phyloP scores from a whole-genome alignment of 92 coral and sea anemone species.

The Porites divaricata region DNA sequence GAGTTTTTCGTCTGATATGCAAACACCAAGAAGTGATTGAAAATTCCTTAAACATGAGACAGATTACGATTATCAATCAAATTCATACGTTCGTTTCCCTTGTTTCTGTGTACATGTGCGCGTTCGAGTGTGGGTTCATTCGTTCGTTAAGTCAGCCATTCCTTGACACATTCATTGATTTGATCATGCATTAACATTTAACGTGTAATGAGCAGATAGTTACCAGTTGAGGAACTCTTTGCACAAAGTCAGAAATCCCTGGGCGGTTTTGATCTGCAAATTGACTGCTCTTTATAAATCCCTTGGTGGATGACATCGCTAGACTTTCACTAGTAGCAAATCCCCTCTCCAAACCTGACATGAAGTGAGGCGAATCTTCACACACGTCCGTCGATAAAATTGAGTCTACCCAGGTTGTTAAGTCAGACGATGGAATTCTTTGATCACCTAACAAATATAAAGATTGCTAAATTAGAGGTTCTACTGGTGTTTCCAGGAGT shows the following conservation, averaged over 20 bases:
- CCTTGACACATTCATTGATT: too few relatives aligned
- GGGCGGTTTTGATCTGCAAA: not conserved
- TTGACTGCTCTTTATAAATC: slow-evolving; percentile 1
- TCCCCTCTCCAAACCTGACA: not conserved
- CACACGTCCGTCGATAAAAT: not conserved
- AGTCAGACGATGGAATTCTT: not conserved
- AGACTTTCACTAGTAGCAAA: slow-evolving; percentile 37
- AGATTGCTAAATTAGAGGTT: not conserved
- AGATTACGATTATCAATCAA: too few relatives aligned
- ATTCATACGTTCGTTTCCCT: too few relatives aligned
- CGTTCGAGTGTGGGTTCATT: too few relatives aligned
- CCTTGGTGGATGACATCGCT: slow-evolving; percentile 27
- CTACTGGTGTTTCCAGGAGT: too few relatives aligned
- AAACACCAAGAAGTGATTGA: too few relatives aligned
- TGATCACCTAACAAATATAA: not conserved
- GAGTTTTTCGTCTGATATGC: too few relatives aligned
- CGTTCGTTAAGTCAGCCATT: too few relatives aligned
- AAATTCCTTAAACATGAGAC: too few relatives aligned
- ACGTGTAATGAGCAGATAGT: not conserved
- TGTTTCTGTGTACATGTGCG: too few relatives aligned
- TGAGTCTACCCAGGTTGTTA: slow-evolving; percentile 11
- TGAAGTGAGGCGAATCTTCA: not conserved
- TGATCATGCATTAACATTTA: not conserved
- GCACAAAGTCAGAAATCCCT: slow-evolving; percentile 7
- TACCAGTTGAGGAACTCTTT: slow-evolving; percentile 43